These are phyloP conservation scores for Lepus americanus DNA, from an alignment of 2,113 vertebrate genomes.

Conservation along the genomic window DNA sequence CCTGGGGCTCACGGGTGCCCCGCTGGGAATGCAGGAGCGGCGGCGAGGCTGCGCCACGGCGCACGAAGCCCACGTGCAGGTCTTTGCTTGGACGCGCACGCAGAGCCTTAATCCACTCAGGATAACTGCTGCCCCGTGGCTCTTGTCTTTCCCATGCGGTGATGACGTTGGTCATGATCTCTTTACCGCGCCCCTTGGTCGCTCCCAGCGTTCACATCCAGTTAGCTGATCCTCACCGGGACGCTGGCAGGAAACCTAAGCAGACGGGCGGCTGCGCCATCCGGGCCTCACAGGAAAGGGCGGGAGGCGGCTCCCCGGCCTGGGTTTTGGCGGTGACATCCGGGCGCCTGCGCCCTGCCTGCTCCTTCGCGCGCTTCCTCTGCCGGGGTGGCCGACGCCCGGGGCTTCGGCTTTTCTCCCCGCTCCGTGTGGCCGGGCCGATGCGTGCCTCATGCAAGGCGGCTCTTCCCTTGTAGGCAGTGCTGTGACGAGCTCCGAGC, in stretches of 20 bases:
- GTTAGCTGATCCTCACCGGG: constrained; percentile 4
- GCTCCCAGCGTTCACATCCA: neutral
- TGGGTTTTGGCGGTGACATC: neutral
- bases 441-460: neutral
- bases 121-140: neutral
- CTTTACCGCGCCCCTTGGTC: neutral
- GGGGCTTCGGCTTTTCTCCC: neutral
- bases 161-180: neutral
- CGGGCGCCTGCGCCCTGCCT: neutral
- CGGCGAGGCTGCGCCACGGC: too few species aligned
- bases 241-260: too few species aligned
- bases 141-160: neutral
- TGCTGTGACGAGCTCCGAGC: constrained; percentile 89
- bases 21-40: neutral
- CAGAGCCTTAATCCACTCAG: neutral
- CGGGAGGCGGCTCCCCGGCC: neutral
- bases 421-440: neutral
- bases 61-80: too few species aligned
- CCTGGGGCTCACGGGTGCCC: neutral
- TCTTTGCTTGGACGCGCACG: neutral
- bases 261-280: neutral
- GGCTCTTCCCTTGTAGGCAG: constrained; percentile 85
- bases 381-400: neutral
- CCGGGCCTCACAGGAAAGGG: constrained; percentile 8
- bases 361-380: neutral